Base-by-base conservation (phyloP, 2,113 vertebrate genomes). In the Echinops telfairi region DNA sequence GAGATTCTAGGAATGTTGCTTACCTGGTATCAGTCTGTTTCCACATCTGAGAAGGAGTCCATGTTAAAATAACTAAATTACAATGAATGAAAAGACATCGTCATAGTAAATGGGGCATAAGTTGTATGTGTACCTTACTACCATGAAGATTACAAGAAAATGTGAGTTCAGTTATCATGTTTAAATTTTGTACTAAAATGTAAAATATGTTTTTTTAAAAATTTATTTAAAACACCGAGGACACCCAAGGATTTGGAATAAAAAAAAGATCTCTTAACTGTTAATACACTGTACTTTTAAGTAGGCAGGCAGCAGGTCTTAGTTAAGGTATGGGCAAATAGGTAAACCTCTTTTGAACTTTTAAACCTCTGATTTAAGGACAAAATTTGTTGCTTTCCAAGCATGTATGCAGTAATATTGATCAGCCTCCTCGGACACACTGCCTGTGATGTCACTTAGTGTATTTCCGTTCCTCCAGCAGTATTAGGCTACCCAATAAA, bases 401-500 rank as follows among this genome's bases (percentile, higher is more conserved):
- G 29, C 4, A 89, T 27, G 29, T 76, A n/a, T 6, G 11, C 1
- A 27, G 3, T 78, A 88, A 79, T 85, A 38, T 17, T 92, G 4
- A 43, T 84, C 90, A 57, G 25, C 15, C 94, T 83, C 10, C 3
- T 64, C 2, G 77, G 81, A 88, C 60, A 5, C 77, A 75, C 66
- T 92, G 2, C 53, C 66, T 80, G 4, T 66, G 31, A 33, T 85
- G 78, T 91, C 90, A 81, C 73, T 94, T 1, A 88, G 6, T 64
- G 15, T 2, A 71, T 94, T 86, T 85, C 60, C 84, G 4, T 90
- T 95, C 22, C 16, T 77, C 7, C 85, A 92, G 27, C 6, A 94
- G 36, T 86, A 64, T 27, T 6, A 95, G 25, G 62, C 22, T 92
- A 40, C 76, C 29, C 79, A 75, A 71, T 88, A 58, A 75, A 77